Percentiles rank a stretch among this genome's conserved stretches.
Evolutionary conservation across 1,140 invertebrate species (phyloP).

Genomic region (Temnothorax nylanderi): DNA sequence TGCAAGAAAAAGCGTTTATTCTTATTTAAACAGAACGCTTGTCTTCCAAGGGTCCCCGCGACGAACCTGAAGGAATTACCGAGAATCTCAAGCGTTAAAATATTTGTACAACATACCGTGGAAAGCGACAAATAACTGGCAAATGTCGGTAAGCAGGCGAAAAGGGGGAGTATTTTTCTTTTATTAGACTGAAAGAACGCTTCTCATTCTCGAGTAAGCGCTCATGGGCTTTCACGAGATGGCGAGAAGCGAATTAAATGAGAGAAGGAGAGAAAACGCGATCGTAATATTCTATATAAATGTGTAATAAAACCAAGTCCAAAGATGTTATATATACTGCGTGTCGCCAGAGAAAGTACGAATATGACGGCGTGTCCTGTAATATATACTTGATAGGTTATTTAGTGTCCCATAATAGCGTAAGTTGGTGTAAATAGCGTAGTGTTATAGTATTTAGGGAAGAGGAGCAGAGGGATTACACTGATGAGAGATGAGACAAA

Average conservation of each 20-base stretch:
- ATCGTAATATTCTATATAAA: conserved; percentile 80
- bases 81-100: conserved; percentile 57
- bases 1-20: conserved; percentile 23
- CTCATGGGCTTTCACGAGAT: conserved; percentile 24
- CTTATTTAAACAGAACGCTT: conserved; percentile 50
- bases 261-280: conserved; percentile 53
- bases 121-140: conserved; percentile 8
- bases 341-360: conserved; percentile 76
- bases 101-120: conserved; percentile 42
- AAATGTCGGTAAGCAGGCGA: conserved; percentile 8
- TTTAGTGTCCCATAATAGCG: conserved; percentile 71
- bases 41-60: conserved; percentile 64
- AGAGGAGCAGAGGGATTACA: background rate
- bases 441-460: conserved; percentile 75
- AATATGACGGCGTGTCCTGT: conserved; percentile 79
- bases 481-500: conserved; percentile 24
- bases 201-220: conserved; percentile 35
- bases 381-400: conserved; percentile 84
- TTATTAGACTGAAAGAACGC: conserved; percentile 64
- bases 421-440: conserved; percentile 84
- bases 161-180: conserved; percentile 46
- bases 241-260: conserved; percentile 23
- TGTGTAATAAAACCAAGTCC: conserved; percentile 86
- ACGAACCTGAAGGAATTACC: conserved; percentile 13
- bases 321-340: conserved; percentile 85